Evolutionary conservation across 2,888 invertebrate species (phyloP).

Genomic region (Theretra japonica): DNA sequence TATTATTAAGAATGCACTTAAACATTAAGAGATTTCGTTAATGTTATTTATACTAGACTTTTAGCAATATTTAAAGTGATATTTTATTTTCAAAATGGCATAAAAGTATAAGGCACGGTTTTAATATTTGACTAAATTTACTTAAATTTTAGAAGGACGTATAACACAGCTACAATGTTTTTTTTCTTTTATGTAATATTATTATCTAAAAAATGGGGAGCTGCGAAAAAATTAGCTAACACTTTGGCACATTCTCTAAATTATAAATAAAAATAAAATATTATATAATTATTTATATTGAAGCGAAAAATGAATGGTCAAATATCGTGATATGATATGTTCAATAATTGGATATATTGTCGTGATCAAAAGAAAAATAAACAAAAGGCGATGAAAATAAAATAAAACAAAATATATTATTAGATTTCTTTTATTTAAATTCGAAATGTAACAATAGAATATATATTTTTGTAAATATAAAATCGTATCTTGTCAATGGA

Average conservation of each 20-base stretch:
- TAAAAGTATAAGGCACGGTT: conserved; percentile 84
- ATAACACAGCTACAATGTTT: conserved; percentile 62
- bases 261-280: conserved; percentile 35
- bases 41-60: conserved; percentile 56
- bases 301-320: conserved; percentile 16
- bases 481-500: conserved; percentile 80
- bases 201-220: conserved; percentile 31
- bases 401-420: conserved; percentile 72
- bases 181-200: conserved; percentile 33
- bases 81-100: conserved; percentile 80
- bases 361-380: conserved; percentile 42
- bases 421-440: conserved; percentile 76
- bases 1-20: conserved; percentile 19
- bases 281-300: not conserved
- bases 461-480: conserved; percentile 74
- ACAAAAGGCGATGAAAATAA: conserved; percentile 59
- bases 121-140: conserved; percentile 74
- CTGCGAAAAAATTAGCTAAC: conserved; percentile 29
- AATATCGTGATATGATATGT: conserved; percentile 68
- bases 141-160: conserved; percentile 76
- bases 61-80: conserved; percentile 78
- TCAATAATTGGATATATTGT: conserved; percentile 58
- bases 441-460: conserved; percentile 81
- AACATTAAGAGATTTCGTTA: conserved; percentile 32
- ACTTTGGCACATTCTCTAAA: conserved; percentile 57